phyloP scores from a whole-genome alignment of 2,888 invertebrate genomes.

The Trissonchulus latispiculum region DNA sequence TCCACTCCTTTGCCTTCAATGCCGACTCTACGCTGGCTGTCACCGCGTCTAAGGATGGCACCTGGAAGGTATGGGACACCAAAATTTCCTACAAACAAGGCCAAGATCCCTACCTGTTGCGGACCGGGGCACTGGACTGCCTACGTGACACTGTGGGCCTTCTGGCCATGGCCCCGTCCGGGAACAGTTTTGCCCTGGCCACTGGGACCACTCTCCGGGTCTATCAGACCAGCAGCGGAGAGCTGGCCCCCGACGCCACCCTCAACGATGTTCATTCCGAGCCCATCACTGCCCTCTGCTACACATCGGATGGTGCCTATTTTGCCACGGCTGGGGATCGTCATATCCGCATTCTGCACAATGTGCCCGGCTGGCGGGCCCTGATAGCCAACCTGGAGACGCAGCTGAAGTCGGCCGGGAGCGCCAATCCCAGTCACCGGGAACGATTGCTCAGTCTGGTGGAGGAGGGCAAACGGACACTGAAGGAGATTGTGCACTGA shows the following conservation, averaged over 20 bases:
- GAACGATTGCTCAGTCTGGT: neutral
- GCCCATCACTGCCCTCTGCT: constrained; percentile 58
- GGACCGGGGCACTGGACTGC: constrained; percentile 54
- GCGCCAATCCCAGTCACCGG: neutral
- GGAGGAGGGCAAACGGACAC: neutral
- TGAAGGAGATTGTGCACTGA: constrained; percentile 2
- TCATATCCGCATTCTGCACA: constrained; percentile 66
- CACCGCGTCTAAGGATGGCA: constrained; percentile 55
- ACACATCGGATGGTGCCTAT: constrained; percentile 65
- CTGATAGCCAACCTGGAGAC: constrained; percentile 39
- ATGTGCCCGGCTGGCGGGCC: constrained; percentile 59
- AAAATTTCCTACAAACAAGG: constrained; percentile 50
- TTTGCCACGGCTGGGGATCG: constrained; percentile 64
- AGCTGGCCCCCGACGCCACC: constrained; percentile 57
- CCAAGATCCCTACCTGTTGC: constrained; percentile 63
- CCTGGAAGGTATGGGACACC: constrained; percentile 73
- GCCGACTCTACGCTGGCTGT: constrained; percentile 58
- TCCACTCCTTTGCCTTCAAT: constrained; percentile 69
- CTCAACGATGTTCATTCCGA: constrained; percentile 59
- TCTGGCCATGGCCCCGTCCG: constrained; percentile 67
- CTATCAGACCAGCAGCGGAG: constrained; percentile 55
- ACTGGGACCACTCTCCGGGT: constrained; percentile 57
- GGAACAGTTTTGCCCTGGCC: constrained; percentile 63
- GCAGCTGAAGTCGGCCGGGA: neutral
- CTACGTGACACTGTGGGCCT: constrained; percentile 36